Percentiles rank a stretch among this genome's conserved stretches.
Conservation (phyloP, 2,797 vertebrate genomes). For the Phyllotis vaccarum region DNA sequence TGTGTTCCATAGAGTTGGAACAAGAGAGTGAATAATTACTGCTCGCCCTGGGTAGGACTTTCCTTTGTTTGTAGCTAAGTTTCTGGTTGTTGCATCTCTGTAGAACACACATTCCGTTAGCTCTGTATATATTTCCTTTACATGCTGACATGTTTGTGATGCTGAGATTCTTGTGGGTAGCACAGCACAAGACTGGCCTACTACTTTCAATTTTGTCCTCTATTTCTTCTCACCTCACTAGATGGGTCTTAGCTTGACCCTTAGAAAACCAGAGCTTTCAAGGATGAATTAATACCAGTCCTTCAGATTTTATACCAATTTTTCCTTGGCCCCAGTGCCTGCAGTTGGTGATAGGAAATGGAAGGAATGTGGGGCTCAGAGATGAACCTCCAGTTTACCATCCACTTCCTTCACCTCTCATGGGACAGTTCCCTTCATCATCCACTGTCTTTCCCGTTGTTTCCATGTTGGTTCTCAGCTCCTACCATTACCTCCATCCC, state of each 20-base stretch:
- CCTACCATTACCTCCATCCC: not conserved
- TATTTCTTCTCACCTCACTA: not conserved
- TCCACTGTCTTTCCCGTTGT: not conserved
- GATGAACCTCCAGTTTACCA: not conserved
- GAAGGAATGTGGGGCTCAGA: accelerated
- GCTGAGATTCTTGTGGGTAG: not conserved
- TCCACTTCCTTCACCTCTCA: not conserved
- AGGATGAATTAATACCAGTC: not conserved
- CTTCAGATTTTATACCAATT: not conserved
- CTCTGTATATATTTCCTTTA: not conserved
- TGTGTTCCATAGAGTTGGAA: accelerated
- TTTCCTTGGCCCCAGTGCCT: not conserved
- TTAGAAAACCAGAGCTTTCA: not conserved
- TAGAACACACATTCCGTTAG: not conserved
- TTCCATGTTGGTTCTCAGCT: not conserved
- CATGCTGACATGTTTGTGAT: not conserved
- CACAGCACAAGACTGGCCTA: accelerated
- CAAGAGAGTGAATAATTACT: accelerated
- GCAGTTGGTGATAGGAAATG: not conserved
- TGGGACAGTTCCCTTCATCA: too few species aligned
- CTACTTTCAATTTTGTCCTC: not conserved
- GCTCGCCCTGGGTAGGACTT: not conserved
- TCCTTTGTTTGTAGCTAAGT: not conserved
- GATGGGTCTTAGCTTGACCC: not conserved
- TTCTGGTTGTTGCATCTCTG: not conserved